These are phyloP conservation scores for Ptilonorhynchus violaceus DNA, from an alignment of 2,113 vertebrate species.

Conservation along the genomic window DNA sequence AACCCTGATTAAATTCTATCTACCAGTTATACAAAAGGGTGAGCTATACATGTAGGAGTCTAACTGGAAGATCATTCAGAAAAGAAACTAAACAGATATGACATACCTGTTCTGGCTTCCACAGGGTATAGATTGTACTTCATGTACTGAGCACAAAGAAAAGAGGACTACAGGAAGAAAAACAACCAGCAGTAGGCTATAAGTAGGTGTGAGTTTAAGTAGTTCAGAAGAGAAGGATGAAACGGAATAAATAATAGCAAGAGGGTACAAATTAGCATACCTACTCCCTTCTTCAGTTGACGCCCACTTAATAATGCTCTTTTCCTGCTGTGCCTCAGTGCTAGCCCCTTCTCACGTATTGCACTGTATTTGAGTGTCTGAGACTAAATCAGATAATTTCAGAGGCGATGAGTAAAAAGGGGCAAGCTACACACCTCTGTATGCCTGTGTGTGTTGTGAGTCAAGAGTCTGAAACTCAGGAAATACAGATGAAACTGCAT, in stretches of 20 bases:
- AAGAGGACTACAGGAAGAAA: background rate
- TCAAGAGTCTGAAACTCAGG: background rate
- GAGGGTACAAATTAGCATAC: background rate
- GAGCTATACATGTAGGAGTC: background rate
- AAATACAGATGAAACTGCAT: background rate
- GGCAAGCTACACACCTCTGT: background rate
- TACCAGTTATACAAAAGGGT: background rate
- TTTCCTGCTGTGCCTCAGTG: background rate
- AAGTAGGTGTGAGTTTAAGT: background rate
- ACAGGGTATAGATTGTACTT: background rate
- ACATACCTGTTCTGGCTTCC: background rate
- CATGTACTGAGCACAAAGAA: background rate
- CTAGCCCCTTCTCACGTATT: background rate
- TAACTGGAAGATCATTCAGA: background rate
- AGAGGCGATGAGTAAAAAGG: background rate
- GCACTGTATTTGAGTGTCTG: background rate
- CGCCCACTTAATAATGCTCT: background rate
- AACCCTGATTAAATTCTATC: background rate
- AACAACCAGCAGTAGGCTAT: background rate
- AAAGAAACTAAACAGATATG: background rate
- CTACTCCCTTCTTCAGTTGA: background rate
- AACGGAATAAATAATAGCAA: constrained; percentile 17
- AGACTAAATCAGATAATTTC: background rate
- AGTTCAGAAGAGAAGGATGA: background rate
- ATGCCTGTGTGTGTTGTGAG: background rate